Evolutionary conservation across 1,140 invertebrate genomes (phyloP).

Genomic region (Drosophila eugracilis): DNA sequence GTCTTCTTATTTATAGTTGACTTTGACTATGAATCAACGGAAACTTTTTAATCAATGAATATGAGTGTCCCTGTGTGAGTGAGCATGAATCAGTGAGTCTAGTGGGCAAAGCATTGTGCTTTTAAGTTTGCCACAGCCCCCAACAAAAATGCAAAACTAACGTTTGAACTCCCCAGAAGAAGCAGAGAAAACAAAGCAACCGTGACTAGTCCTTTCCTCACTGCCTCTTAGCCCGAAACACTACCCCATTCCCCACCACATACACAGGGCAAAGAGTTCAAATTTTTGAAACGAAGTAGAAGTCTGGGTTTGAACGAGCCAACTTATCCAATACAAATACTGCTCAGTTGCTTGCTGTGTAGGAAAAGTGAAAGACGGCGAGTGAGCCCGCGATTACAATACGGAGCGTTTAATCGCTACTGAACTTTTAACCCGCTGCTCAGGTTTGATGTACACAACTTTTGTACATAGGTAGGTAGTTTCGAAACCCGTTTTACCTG

Average conservation of each 20-base stretch:
- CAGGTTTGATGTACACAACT: constrained; percentile 13
- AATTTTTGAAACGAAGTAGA: no score
- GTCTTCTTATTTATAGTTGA: no score
- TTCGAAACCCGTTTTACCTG: constrained; percentile 59
- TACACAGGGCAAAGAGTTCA: constrained; percentile 3
- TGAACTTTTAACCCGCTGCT: constrained; percentile 74
- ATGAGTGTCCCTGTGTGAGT: constrained; percentile 30
- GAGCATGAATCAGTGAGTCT: constrained; percentile 21
- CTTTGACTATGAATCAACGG: no score
- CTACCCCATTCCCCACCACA: constrained; percentile 13
- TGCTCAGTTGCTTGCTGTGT: background rate
- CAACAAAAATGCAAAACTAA: constrained; percentile 61
- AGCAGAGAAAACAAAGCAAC: constrained; percentile 15
- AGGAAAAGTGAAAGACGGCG: constrained; percentile 25
- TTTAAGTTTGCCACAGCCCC: constrained; percentile 77
- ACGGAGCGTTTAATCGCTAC: constrained; percentile 72
- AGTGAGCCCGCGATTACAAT: constrained; percentile 69
- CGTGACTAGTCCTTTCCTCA: constrained; percentile 37
- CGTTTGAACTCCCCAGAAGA: constrained; percentile 57
- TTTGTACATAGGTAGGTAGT: constrained; percentile 18
- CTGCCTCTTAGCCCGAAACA: constrained; percentile 19
- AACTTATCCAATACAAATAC: no score
- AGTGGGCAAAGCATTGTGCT: constrained; percentile 59
- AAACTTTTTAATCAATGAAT: constrained; percentile 52
- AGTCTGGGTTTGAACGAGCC: no score